Conservation (phyloP, 2,888 invertebrate genomes). For the Meiosimyza platycephala region DNA sequence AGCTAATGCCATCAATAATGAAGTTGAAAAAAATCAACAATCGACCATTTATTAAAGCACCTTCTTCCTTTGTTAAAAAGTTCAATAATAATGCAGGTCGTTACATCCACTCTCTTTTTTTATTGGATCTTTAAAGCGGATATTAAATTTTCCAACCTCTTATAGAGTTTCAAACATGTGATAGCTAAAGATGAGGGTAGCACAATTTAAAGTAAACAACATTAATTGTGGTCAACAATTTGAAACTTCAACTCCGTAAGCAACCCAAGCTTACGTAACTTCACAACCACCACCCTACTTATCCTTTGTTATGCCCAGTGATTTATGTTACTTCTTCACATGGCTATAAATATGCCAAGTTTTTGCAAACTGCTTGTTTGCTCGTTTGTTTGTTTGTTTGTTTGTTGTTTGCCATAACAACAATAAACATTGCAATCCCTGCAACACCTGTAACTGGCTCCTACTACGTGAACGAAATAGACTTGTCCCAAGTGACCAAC, state of each 20-base stretch:
- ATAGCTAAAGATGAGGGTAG: neutral
- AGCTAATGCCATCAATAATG: too few species aligned
- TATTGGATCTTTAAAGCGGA: conserved; percentile 4
- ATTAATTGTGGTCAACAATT: conserved; percentile 66
- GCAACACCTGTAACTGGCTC: conserved; percentile 37
- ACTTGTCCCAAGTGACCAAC: conserved; percentile 60
- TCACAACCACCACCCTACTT: conserved; percentile 20
- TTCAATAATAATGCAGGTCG: neutral
- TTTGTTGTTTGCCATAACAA: conserved; percentile 1
- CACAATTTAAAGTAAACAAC: conserved; percentile 51
- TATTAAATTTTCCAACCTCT: conserved; percentile 7
- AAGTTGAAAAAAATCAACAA: too few species aligned
- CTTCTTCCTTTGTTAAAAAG: too few species aligned
- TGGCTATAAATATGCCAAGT: conserved; percentile 64
- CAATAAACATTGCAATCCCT: conserved; percentile 13
- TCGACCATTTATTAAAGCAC: too few species aligned
- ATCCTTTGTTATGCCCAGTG: conserved; percentile 50
- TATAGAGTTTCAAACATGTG: neutral
- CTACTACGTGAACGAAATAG: conserved; percentile 4
- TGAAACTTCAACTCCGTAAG: conserved; percentile 46
- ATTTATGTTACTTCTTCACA: conserved; percentile 63
- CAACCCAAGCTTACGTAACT: neutral
- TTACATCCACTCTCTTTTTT: neutral
- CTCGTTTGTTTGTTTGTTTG: conserved; percentile 23
- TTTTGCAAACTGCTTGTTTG: conserved; percentile 23